Evolutionary conservation across 2,113 vertebrate genomes (phyloP), one percentile per base, ranked within the genome.

Genomic region (Tetrao urogallus): DNA sequence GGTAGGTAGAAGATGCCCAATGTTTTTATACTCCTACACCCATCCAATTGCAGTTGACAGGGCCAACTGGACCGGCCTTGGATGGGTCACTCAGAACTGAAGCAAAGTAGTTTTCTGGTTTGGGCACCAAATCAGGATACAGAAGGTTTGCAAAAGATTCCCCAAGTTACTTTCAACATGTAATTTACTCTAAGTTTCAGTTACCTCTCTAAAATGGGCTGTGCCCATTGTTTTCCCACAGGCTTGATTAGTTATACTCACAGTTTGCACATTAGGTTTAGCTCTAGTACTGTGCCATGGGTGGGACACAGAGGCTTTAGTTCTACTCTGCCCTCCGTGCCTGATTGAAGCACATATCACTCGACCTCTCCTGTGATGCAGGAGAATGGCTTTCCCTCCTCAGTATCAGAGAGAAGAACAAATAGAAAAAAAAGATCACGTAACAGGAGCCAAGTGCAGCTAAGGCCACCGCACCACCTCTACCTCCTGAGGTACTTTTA

Each of bases 331-430:
- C 48, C 45, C 60, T 47, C 45, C 13, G 1, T 3, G 7, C 22
- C 52, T 36, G 45, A 22, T 10, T 20, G 2, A 47, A 80, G 60
- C 4, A 61, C 2, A 0, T 22, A 61, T 50, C 54, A 5, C 43
- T 50, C 0, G 0, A 27, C 63, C 77, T 69, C 30, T 17, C 43
- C 65, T n/a, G 52, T 10, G 15, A 63, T 0, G 3, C 1, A 58
- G 19, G 30, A 82, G 58, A 36, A 15, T 7, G 32, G n/a, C 10
- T 60, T 77, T 52, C 83, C 48, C 52, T 78, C 43, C 42, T 74
- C 10, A 58, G 30, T 2, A 22, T 50, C 56, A 57, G 27, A 52
- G 63, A 38, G 14, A 32, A 65, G 43, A 89, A 34, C 11, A 63
- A 52, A 76, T 1, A 34, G 70, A 28, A 52, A 56, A 66, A 30